Evolutionary conservation across 2,888 invertebrate species (phyloP).

Genomic region (Cheiracanthium punctorium): DNA sequence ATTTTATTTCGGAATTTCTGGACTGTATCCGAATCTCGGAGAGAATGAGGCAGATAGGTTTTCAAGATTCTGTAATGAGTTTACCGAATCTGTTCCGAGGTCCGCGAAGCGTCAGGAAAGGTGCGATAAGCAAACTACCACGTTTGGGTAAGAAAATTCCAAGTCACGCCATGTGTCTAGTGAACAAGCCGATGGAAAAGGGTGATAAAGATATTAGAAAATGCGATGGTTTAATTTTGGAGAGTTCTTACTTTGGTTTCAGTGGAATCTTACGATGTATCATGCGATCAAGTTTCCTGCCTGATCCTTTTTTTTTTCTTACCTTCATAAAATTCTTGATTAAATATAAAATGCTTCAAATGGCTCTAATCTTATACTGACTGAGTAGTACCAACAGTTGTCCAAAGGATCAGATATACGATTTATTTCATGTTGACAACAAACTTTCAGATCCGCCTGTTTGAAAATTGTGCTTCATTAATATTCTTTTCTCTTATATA

Average conservation of each 20-base stretch:
- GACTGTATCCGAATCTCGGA: conserved; percentile 13
- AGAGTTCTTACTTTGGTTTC: not conserved
- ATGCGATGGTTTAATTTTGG: not conserved
- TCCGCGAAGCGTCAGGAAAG: not conserved
- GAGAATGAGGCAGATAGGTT: conserved; percentile 5
- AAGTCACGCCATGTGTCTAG: conserved; percentile 33
- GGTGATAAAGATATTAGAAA: conserved; percentile 34
- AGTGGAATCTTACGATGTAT: no score
- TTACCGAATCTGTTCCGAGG: not conserved
- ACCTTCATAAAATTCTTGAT: no score
- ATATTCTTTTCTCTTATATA: no score
- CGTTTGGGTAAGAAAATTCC: conserved; percentile 12
- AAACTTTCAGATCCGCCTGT: no score
- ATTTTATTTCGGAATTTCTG: conserved; percentile 33
- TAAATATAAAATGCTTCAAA: no score
- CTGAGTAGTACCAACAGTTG: no score
- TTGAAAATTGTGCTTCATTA: no score
- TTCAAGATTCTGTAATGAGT: conserved; percentile 22
- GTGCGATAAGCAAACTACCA: conserved; percentile 23
- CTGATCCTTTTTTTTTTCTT: no score
- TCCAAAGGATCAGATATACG: no score
- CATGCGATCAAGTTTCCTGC: no score
- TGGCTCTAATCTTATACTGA: no score
- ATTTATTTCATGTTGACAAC: no score
- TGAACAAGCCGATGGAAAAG: conserved; percentile 9